Evolutionary conservation across 2,113 vertebrate species (phyloP).

Genomic region (Mungos mungo): DNA sequence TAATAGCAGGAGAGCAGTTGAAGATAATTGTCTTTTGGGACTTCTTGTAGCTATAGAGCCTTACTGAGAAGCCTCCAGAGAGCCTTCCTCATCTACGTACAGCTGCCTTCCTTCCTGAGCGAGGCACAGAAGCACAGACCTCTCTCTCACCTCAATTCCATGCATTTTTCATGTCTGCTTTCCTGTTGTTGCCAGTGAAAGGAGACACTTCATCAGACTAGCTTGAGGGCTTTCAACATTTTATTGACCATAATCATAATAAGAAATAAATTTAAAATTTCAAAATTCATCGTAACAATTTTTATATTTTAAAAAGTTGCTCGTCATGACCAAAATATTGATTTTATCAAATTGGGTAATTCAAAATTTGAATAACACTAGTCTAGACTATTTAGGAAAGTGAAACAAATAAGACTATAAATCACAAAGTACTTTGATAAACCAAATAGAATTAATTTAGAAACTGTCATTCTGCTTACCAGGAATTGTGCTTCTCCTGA

Average conservation of each 20-base stretch:
- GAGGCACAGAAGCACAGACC: neutral
- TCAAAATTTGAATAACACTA: neutral
- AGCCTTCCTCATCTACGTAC: neutral
- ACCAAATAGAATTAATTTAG: neutral
- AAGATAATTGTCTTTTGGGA: slow-evolving; percentile 51
- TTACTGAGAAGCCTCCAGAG: neutral
- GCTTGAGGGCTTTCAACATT: neutral
- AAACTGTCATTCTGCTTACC: neutral
- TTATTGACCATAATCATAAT: neutral
- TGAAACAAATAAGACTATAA: neutral
- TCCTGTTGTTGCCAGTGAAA: neutral
- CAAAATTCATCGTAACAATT: neutral
- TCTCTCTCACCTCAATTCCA: neutral
- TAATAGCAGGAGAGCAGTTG: slow-evolving; percentile 30
- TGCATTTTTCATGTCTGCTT: neutral
- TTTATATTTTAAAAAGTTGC: neutral
- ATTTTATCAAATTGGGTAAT: neutral
- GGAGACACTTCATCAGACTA: neutral
- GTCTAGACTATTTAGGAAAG: slow-evolving; percentile 27
- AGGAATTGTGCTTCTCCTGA: neutral
- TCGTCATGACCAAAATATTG: neutral
- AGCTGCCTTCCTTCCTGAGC: neutral
- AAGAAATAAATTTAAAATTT: neutral
- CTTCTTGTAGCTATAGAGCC: neutral
- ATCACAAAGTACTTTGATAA: neutral